Evolutionary conservation across 2,797 vertebrate species (phyloP).

Genomic region (Anisognathus igniventris): DNA sequence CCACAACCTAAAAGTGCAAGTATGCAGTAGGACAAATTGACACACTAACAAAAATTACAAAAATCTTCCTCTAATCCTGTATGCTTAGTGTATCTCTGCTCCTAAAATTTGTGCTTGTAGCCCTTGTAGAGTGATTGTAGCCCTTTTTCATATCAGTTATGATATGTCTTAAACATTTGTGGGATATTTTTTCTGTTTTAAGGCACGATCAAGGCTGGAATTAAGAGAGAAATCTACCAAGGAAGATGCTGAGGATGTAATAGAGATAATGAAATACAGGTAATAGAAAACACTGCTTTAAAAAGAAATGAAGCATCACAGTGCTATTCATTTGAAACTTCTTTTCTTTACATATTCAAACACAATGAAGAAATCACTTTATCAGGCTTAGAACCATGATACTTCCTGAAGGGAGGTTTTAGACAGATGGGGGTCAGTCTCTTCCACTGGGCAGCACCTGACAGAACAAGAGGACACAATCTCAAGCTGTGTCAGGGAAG

Average conservation of each 20-base stretch:
- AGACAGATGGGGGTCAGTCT: no score
- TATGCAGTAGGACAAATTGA: neutral
- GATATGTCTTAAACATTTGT: neutral
- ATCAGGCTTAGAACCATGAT: neutral
- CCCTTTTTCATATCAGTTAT: neutral
- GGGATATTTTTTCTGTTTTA: neutral
- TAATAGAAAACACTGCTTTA: conserved; percentile 47
- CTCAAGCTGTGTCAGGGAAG: no score
- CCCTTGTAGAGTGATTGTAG: neutral
- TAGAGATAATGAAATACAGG: conserved; percentile 99
- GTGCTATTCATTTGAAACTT: neutral
- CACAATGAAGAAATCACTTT: neutral
- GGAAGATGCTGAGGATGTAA: conserved; percentile 91
- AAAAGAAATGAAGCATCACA: neutral
- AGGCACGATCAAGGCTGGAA: conserved; percentile 93
- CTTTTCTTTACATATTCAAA: neutral
- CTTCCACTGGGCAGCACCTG: no score
- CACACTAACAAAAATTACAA: neutral
- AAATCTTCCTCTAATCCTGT: neutral
- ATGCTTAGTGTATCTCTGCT: neutral
- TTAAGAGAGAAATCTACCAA: conserved; percentile 88
- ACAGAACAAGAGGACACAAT: no score
- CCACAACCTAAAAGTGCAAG: neutral
- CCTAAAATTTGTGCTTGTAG: neutral
- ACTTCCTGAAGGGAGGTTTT: no score